A percentile compares a stretch with the other conserved stretches of the same genome.
phyloP scores from a whole-genome alignment of 2,797 vertebrate genomes.

The Sarcophilus harrisii region DNA sequence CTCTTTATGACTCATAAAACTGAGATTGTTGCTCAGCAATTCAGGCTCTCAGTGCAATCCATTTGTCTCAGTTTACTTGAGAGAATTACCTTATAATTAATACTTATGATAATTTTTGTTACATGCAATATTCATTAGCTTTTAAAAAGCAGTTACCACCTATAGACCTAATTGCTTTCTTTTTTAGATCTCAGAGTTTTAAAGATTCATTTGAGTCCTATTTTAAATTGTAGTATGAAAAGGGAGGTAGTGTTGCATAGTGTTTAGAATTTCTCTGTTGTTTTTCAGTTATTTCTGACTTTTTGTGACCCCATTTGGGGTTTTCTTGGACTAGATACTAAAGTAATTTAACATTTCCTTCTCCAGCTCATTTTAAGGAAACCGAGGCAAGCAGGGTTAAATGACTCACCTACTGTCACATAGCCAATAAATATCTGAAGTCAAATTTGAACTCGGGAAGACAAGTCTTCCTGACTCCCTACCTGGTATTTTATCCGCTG shows the following conservation, averaged over 20 bases:
- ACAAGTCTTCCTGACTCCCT: background rate
- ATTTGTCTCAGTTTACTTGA: background rate
- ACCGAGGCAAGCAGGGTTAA: background rate
- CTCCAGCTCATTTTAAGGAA: background rate
- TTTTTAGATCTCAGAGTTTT: background rate
- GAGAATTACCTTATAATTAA: constrained; percentile 3
- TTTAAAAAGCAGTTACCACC: background rate
- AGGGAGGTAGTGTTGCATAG: background rate
- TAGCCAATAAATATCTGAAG: background rate
- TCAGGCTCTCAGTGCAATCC: background rate
- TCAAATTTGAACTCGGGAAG: background rate
- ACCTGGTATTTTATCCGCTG: background rate
- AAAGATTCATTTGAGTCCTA: background rate
- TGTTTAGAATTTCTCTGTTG: background rate
- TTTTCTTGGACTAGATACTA: background rate
- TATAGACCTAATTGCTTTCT: background rate
- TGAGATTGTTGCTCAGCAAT: background rate
- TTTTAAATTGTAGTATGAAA: background rate
- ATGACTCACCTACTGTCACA: background rate
- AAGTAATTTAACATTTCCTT: background rate
- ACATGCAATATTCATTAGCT: background rate
- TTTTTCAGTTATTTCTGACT: background rate
- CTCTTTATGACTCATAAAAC: background rate
- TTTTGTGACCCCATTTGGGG: background rate
- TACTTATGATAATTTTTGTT: background rate